Conservation (phyloP, 2,113 vertebrate genomes). For the Oxyruncus cristatus region DNA sequence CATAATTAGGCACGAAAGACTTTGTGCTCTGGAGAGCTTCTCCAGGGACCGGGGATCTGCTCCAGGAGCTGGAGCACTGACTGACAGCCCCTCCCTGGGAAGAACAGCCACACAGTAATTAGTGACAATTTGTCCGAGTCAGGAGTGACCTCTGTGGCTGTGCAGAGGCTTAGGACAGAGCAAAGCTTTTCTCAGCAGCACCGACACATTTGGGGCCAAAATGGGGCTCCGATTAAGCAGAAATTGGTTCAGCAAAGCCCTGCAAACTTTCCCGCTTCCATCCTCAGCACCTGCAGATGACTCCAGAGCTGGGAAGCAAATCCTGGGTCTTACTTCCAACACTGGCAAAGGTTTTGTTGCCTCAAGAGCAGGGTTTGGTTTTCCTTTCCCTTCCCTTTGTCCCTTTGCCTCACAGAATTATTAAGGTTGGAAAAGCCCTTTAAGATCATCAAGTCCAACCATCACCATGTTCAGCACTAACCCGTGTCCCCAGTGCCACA, state of each 20-base stretch:
- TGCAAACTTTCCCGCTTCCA: not conserved
- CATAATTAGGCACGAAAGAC: constrained; percentile 15
- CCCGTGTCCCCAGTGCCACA: accelerated
- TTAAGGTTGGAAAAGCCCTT: not conserved
- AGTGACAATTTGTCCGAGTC: not conserved
- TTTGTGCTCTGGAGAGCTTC: not conserved
- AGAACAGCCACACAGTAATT: not conserved
- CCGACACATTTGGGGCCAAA: not conserved
- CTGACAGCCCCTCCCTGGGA: not conserved
- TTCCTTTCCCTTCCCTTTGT: not conserved
- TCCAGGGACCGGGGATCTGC: not conserved
- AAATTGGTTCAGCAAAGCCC: not conserved
- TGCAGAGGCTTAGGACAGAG: not conserved
- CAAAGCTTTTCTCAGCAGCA: not conserved
- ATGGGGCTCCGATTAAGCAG: accelerated
- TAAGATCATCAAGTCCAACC: not conserved
- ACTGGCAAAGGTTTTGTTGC: not conserved
- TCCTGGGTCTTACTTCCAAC: not conserved
- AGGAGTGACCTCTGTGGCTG: not conserved
- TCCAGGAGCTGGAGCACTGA: not conserved
- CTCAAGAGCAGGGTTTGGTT: accelerated
- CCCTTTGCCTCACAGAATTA: not conserved
- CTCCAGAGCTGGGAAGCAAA: not conserved
- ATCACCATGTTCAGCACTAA: accelerated
- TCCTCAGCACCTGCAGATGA: not conserved